phyloP scores from a whole-genome alignment of 2,888 invertebrate genomes.

The Drosophila infuscata region DNA sequence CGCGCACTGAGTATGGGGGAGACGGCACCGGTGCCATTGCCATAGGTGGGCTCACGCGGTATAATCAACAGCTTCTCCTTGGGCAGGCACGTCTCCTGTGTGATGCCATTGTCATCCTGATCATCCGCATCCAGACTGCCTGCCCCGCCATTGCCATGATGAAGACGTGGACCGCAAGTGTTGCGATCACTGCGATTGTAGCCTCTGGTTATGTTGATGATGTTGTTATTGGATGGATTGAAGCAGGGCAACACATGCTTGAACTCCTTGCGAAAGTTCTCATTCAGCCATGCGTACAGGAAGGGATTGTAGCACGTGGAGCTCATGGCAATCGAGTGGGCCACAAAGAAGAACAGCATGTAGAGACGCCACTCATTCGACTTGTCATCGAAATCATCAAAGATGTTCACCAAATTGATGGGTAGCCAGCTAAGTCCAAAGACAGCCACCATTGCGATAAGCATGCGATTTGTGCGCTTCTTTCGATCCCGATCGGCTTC shows the following conservation, averaged over 20 bases:
- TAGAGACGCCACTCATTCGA: constrained; percentile 93
- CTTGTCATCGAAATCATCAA: constrained; percentile 92
- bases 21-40: constrained; percentile 77
- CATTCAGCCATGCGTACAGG: constrained; percentile 98
- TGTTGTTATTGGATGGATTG: constrained; percentile 86
- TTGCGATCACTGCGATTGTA: constrained; percentile 84
- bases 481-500: constrained; percentile 96
- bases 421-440: constrained; percentile 99
- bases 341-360: constrained; percentile 94
- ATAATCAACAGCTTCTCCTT: constrained; percentile 82
- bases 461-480: constrained; percentile 96
- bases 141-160: constrained; percentile 73
- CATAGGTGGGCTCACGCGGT: constrained; percentile 84
- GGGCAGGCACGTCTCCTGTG: constrained; percentile 79
- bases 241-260: constrained; percentile 90
- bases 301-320: constrained; percentile 99
- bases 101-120: constrained; percentile 82
- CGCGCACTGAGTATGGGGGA: constrained; percentile 74
- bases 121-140: constrained; percentile 75
- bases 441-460: constrained; percentile 98
- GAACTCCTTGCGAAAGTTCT: constrained; percentile 95
- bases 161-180: constrained; percentile 82
- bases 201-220: constrained; percentile 81
- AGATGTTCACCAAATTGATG: constrained; percentile 94
- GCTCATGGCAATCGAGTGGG: constrained; percentile 97